These are phyloP conservation scores for Ladona fulva DNA, from an alignment of 1,140 invertebrate genomes.

Conservation along the genomic window DNA sequence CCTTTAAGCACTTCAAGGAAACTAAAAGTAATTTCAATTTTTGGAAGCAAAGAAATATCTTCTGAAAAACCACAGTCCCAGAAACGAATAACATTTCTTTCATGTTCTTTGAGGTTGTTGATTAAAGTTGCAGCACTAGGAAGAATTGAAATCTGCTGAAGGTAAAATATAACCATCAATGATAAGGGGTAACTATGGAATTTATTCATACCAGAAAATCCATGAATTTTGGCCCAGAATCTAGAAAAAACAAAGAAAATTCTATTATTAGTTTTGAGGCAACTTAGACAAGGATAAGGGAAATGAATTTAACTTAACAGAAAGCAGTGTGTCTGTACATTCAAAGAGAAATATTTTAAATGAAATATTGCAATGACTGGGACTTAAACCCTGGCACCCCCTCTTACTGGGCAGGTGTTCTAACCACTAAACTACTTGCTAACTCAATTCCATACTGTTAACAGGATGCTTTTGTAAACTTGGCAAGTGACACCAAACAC, in stretches of 20 bases:
- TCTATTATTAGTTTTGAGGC: no score
- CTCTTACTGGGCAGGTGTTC: not conserved
- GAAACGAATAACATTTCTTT: not conserved
- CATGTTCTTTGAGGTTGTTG: not conserved
- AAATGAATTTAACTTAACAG: not conserved
- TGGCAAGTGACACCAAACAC: no score
- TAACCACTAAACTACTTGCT: not conserved
- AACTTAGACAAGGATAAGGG: no score
- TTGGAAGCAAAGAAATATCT: not conserved
- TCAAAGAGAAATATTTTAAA: not conserved
- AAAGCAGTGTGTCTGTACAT: not conserved
- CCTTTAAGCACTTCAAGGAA: not conserved
- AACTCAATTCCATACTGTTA: no score
- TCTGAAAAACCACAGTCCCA: not conserved
- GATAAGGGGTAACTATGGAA: not conserved
- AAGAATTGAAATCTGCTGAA: not conserved
- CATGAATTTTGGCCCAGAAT: not conserved
- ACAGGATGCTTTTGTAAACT: no score
- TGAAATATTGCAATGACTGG: not conserved
- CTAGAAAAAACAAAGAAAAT: not conserved
- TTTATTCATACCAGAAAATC: not conserved
- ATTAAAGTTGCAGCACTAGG: not conserved
- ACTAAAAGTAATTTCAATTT: not conserved
- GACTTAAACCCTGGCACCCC: not conserved
- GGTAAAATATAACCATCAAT: not conserved